Percentiles rank a stretch among this genome's conserved stretches.
Evolutionary conservation across 2,113 vertebrate genomes (phyloP).

Genomic region (Perognathus longimembris): DNA sequence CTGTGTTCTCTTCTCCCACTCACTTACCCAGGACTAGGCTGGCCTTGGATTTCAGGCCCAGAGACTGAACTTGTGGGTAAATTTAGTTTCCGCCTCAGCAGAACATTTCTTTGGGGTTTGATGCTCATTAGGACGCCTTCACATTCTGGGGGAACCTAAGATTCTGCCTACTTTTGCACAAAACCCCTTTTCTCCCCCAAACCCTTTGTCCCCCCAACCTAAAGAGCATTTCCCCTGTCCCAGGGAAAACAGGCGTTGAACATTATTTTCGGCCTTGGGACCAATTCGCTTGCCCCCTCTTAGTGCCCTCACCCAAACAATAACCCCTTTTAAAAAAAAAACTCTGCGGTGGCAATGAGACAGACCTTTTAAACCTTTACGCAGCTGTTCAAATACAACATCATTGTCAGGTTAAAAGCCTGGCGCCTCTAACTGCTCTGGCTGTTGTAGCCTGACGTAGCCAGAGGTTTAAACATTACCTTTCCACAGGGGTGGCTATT

Average conservation of each 20-base stretch:
- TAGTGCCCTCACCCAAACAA: constrained; percentile 84
- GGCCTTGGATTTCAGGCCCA: constrained; percentile 73
- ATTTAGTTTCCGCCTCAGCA: constrained; percentile 67
- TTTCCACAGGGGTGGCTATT: constrained; percentile 63
- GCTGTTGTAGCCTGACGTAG: constrained; percentile 70
- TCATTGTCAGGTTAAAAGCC: constrained; percentile 93
- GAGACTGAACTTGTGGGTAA: constrained; percentile 83
- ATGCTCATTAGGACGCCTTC: constrained; percentile 36
- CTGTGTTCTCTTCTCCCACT: constrained; percentile 12
- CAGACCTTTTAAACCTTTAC: constrained; percentile 90
- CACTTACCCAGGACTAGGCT: constrained; percentile 8
- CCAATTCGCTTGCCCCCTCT: constrained; percentile 69
- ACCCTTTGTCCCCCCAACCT: constrained; percentile 55
- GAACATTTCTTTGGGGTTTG: constrained; percentile 80
- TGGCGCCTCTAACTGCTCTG: constrained; percentile 84
- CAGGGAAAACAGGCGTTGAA: constrained; percentile 66
- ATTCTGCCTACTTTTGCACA: constrained; percentile 44
- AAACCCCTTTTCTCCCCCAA: constrained; percentile 61
- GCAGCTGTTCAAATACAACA: constrained; percentile 94
- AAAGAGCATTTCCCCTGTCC: constrained; percentile 65
- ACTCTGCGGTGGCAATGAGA: constrained; percentile 90
- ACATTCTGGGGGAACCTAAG: constrained; percentile 53
- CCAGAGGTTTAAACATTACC: constrained; percentile 84
- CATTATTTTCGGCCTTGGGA: constrained; percentile 80
- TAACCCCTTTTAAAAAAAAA: constrained; percentile 85